Evolutionary conservation across 1,140 invertebrate genomes (phyloP).

Genomic region (Drepana arcuata): DNA sequence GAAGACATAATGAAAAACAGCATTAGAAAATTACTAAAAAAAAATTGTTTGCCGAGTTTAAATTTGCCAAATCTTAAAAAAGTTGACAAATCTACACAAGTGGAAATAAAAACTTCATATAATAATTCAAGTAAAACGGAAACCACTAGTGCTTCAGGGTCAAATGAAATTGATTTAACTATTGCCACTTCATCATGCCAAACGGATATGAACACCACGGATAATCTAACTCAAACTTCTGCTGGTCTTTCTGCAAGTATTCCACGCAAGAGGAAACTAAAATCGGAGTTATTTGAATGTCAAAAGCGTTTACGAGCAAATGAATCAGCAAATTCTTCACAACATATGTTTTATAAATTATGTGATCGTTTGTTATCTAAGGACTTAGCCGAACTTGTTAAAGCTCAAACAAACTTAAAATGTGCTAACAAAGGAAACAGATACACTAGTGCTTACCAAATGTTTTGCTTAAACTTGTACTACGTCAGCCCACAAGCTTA

Average conservation of each 20-base stretch:
- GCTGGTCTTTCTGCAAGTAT: background rate
- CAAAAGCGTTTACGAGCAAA: background rate
- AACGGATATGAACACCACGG: background rate
- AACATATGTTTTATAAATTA: background rate
- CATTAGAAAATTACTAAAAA: background rate
- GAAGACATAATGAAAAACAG: background rate
- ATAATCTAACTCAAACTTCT: background rate
- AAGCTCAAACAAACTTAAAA: background rate
- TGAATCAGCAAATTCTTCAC: background rate
- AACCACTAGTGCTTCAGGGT: background rate
- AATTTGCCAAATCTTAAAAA: background rate
- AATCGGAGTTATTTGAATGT: background rate
- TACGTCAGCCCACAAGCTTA: constrained; percentile 13
- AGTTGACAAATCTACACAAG: too few relatives aligned
- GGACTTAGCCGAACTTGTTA: background rate
- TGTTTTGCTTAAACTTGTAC: constrained; percentile 17
- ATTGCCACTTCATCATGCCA: background rate
- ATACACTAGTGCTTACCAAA: constrained; percentile 11
- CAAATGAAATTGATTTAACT: background rate
- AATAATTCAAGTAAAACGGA: background rate
- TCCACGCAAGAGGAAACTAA: background rate
- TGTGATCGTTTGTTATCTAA: background rate
- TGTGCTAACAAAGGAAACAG: constrained; percentile 9
- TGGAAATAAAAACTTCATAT: too few relatives aligned
- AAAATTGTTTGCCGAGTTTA: background rate